Base-by-base conservation (phyloP, 2,113 vertebrate genomes). In the Nanger granti region DNA sequence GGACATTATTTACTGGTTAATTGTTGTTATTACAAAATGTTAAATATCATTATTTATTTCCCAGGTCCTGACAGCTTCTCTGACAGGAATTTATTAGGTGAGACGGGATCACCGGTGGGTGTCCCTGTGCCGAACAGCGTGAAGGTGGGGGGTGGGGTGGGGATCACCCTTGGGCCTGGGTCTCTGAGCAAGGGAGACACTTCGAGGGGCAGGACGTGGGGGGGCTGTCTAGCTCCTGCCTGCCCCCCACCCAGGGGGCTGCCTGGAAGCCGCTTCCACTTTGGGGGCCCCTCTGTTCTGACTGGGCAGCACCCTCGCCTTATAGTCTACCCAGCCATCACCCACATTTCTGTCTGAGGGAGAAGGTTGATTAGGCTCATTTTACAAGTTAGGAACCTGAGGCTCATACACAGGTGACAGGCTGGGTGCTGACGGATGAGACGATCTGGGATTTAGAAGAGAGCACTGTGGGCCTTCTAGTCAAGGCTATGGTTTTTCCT, bases 31-130 rank as follows among this genome's bases (percentile, higher is more conserved):
- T 99, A 99, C 12, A 0, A 98, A 98, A 98, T 84, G 98, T 98
- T 99, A 99, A 99, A 98, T 98, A 98, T 98, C 98, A 97, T 98
- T 98, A 98, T 98, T 99, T 99, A 98, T 98, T 98, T 98, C 95
- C 95, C 97, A 49, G 95, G 96, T 94, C 94, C 94, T 94, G 97
- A 98, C 97, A 95, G 64, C 98, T 97, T 18, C 79, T 96, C 97
- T 97, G 91, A 97, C 2, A 9, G 96, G 98, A 98, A 99, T 98
- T 98, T 98, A 98, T 98, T 97, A 95, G 97, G 98, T 97, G 96
- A 97, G 91, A 62, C 85, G 4, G 41, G 87, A 94, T 97, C 94
- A 92, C 59, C 2, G 22, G 76, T 64, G 89, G 54, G 76, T 11
- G 49, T 64, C 60, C 93, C 41, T 79, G 8, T 10, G 69, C 29